Percentiles rank a stretch among this genome's conserved stretches.
Conservation (phyloP, 2,113 vertebrate species). For the Marcusenius ussheri region DNA sequence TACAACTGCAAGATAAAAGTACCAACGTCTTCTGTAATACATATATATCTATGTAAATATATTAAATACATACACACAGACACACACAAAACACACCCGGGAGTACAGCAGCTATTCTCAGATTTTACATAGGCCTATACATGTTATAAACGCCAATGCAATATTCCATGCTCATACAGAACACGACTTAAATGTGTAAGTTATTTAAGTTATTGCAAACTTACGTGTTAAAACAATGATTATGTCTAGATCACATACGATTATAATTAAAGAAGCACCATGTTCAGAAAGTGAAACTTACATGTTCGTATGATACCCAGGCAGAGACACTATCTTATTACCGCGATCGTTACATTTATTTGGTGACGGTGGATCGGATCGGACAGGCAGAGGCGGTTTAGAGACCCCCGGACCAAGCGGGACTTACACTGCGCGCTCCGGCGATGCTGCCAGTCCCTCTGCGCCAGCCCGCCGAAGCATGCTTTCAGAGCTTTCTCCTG, state of each 20-base stretch:
- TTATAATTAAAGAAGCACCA: neutral
- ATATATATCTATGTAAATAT: too few relatives aligned
- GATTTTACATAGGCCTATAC: neutral
- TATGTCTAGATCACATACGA: neutral
- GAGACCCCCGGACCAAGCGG: slow-evolving; percentile 33
- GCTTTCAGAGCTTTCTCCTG: slow-evolving; percentile 97
- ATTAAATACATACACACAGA: too few relatives aligned
- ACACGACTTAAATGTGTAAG: neutral
- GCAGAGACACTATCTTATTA: neutral
- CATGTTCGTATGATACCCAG: neutral
- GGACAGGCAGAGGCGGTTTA: neutral
- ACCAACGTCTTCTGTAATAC: neutral
- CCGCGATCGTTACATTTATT: neutral
- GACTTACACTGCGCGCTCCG: slow-evolving; percentile 95
- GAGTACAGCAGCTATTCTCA: neutral
- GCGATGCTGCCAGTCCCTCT: slow-evolving; percentile 88
- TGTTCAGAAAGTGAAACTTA: neutral
- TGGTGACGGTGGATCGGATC: neutral
- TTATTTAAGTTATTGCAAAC: neutral
- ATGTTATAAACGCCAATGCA: neutral
- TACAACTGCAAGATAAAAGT: neutral
- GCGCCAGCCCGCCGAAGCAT: slow-evolving; percentile 93
- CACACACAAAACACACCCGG: neutral
- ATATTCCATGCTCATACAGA: neutral
- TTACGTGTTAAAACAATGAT: neutral